Evolutionary conservation across 1,140 invertebrate genomes (phyloP).

Genomic region (Cotesia vestalis): DNA sequence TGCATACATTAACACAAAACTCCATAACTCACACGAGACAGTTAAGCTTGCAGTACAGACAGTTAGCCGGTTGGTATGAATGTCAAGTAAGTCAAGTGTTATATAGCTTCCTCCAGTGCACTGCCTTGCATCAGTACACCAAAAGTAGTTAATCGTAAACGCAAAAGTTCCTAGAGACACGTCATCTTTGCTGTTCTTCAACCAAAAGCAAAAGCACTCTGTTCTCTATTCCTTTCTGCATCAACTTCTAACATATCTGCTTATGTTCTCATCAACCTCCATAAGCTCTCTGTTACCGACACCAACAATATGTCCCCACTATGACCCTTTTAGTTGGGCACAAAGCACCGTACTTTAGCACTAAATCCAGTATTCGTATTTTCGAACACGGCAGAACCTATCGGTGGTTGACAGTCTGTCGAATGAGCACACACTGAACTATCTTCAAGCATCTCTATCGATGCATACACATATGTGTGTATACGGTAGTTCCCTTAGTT

Average conservation of each 20-base stretch:
- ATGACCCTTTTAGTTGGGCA: no score
- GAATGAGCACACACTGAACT: slow-evolving; percentile 9
- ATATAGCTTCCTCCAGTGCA: no score
- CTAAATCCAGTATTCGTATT: background rate
- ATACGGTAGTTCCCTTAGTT: background rate
- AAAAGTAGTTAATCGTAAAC: slow-evolving; percentile 34
- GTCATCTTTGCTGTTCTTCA: background rate
- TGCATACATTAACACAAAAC: background rate
- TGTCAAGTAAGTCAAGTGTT: slow-evolving; percentile 13
- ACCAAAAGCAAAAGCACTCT: background rate
- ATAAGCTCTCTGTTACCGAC: background rate
- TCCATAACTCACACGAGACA: background rate
- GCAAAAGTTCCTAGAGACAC: slow-evolving; percentile 22
- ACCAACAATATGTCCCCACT: background rate
- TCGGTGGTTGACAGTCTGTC: background rate
- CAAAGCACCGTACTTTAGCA: background rate
- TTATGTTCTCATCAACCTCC: background rate
- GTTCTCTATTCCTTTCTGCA: slow-evolving; percentile 17
- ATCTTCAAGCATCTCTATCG: background rate
- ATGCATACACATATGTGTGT: no score
- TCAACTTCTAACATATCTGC: slow-evolving; percentile 7
- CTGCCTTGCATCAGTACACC: background rate
- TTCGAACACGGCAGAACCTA: background rate
- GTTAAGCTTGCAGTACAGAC: background rate
- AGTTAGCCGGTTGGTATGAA: slow-evolving; percentile 4